Conservation (phyloP, 2,113 vertebrate species). For the Promerops cafer region DNA sequence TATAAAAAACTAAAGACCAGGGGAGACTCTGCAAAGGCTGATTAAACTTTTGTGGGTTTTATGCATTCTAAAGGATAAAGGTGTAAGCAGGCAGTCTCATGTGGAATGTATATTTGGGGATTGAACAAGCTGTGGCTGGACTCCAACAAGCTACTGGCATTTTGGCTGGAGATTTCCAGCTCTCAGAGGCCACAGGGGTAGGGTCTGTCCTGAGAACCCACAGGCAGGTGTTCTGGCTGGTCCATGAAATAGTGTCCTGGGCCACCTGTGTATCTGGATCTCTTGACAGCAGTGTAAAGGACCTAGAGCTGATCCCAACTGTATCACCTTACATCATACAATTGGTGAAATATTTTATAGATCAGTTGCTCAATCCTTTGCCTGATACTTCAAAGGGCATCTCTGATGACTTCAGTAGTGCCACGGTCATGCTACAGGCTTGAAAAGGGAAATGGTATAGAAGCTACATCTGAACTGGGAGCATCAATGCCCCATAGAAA, state of each 20-base stretch:
- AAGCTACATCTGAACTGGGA: not conserved
- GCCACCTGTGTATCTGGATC: not conserved
- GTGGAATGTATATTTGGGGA: accelerated
- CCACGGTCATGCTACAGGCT: not conserved
- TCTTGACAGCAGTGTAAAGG: not conserved
- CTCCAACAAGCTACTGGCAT: not conserved
- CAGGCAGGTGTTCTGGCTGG: not conserved
- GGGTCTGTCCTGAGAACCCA: not conserved
- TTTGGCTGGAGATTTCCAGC: not conserved
- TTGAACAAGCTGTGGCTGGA: not conserved
- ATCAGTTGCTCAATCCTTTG: not conserved
- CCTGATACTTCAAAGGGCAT: not conserved
- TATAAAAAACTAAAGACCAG: not conserved
- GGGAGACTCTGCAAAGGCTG: not conserved
- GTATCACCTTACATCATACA: not conserved
- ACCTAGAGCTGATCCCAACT: not conserved
- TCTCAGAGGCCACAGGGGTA: not conserved
- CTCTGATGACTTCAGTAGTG: not conserved
- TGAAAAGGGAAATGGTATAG: not conserved
- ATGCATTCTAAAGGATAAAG: not conserved
- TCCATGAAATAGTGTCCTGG: not conserved
- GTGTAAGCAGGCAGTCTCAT: not conserved
- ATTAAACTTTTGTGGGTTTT: not conserved
- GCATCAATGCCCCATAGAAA: not conserved
- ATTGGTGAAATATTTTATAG: not conserved